A percentile compares a stretch with the other conserved stretches of the same genome.
These are phyloP conservation scores for Halcyon chelicuti DNA, from an alignment of 2,797 vertebrate species.

Conservation along the genomic window DNA sequence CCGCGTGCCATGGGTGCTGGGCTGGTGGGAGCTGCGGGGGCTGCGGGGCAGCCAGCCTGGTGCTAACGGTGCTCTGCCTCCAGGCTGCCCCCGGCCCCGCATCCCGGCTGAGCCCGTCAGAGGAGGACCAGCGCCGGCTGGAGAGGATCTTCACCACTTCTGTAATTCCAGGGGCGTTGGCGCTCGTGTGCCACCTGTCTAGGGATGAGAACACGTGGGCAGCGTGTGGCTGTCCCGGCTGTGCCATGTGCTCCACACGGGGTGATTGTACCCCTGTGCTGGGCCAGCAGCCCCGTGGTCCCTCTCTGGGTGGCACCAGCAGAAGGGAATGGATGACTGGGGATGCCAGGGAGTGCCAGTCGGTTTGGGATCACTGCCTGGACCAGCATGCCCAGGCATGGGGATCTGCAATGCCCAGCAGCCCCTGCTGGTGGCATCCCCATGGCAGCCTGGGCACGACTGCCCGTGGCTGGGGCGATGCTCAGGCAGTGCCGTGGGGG, in stretches of 20 bases:
- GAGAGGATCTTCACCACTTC: slow-evolving; percentile 92
- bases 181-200: not conserved
- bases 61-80: slow-evolving; percentile 76
- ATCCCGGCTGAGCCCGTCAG: slow-evolving; percentile 80
- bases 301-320: not conserved
- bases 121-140: slow-evolving; percentile 89
- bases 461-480: not conserved
- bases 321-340: not conserved
- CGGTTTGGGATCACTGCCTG: not conserved
- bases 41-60: rapidly evolving
- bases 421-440: not conserved
- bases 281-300: rapidly evolving
- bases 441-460: rapidly evolving
- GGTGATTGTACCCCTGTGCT: not conserved
- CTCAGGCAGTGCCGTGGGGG: not conserved
- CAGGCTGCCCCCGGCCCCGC: slow-evolving; percentile 79
- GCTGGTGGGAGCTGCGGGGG: not conserved
- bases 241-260: rapidly evolving
- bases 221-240: rapidly evolving
- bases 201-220: not conserved
- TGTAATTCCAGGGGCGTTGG: slow-evolving; percentile 80
- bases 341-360: not conserved
- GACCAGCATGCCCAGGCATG: rapidly evolving
- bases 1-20: rapidly evolving
- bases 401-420: not conserved